Conservation (phyloP, 37 sponge, comb jelly and placozoan species). For the Chondrilla cf. caribensis region DNA sequence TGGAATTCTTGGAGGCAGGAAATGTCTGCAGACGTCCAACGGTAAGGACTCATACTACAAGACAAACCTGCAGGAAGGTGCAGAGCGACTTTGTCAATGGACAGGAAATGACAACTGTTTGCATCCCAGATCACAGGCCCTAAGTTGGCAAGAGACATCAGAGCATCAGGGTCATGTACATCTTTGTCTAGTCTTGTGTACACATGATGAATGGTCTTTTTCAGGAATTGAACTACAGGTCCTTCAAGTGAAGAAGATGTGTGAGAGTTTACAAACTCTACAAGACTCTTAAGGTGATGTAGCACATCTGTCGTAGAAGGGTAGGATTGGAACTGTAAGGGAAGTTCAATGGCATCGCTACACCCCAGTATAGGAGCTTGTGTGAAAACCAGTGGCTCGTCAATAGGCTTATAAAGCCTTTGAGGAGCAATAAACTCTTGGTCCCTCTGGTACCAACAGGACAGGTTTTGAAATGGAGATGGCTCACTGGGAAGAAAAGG, state of each 20-base stretch:
- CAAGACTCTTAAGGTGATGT: conserved; percentile 20
- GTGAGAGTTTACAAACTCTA: neutral
- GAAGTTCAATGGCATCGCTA: neutral
- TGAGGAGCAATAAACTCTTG: conserved; percentile 1
- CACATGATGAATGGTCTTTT: no score
- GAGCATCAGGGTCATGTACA: no score
- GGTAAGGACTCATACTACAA: neutral
- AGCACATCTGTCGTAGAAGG: conserved; percentile 21
- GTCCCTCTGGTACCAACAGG: conserved; percentile 18
- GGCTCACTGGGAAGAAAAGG: conserved; percentile 40
- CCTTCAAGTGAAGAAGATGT: neutral
- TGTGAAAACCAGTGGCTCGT: conserved; percentile 29
- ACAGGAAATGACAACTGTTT: neutral
- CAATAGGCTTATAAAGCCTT: neutral
- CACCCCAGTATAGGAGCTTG: conserved; percentile 21
- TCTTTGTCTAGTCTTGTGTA: no score
- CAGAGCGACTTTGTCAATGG: neutral
- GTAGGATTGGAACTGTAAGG: conserved; percentile 17
- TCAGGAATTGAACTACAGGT: conserved; percentile 26
- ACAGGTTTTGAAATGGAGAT: neutral
- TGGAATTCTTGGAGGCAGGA: neutral
- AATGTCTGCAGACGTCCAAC: neutral
- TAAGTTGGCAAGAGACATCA: no score
- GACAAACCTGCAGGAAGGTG: neutral
- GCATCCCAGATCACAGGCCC: neutral